Evolutionary conservation across 2,888 invertebrate genomes (phyloP).

Genomic region (Druceiella hillmani): DNA sequence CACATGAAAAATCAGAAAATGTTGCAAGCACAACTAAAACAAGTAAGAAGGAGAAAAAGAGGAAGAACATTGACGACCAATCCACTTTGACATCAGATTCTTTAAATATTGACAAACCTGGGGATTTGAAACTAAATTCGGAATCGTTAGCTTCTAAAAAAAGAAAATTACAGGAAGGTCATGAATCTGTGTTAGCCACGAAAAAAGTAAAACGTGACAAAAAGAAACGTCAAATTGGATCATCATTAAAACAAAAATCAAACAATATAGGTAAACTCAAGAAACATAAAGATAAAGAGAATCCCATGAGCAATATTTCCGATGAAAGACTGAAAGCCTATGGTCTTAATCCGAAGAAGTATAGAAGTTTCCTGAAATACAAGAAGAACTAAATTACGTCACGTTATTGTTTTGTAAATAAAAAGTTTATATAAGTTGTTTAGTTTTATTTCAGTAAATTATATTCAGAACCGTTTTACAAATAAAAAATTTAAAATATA

Average conservation of each 20-base stretch:
- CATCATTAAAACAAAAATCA: slow-evolving; percentile 25
- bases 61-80: too few relatives aligned
- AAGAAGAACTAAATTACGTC: too few relatives aligned
- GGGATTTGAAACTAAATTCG: slow-evolving; percentile 7
- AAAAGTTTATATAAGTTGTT: too few relatives aligned
- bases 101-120: too few relatives aligned
- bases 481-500: too few relatives aligned
- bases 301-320: slow-evolving; percentile 49
- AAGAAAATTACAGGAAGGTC: slow-evolving; percentile 15
- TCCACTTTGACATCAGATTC: too few relatives aligned
- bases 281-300: slow-evolving; percentile 27
- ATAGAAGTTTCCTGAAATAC: slow-evolving; percentile 70
- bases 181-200: slow-evolving; percentile 6
- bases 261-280: slow-evolving; percentile 31
- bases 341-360: slow-evolving; percentile 88
- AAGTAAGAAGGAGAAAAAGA: too few relatives aligned
- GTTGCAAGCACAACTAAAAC: too few relatives aligned
- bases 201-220: slow-evolving; percentile 8
- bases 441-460: too few relatives aligned
- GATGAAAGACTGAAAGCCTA: slow-evolving; percentile 85
- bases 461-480: too few relatives aligned
- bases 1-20: too few relatives aligned
- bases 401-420: too few relatives aligned
- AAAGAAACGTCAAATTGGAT: slow-evolving; percentile 9
- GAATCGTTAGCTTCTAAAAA: slow-evolving; percentile 12